Conservation (phyloP, 64 coral and sea anemone species). For the Montipora sp. region DNA sequence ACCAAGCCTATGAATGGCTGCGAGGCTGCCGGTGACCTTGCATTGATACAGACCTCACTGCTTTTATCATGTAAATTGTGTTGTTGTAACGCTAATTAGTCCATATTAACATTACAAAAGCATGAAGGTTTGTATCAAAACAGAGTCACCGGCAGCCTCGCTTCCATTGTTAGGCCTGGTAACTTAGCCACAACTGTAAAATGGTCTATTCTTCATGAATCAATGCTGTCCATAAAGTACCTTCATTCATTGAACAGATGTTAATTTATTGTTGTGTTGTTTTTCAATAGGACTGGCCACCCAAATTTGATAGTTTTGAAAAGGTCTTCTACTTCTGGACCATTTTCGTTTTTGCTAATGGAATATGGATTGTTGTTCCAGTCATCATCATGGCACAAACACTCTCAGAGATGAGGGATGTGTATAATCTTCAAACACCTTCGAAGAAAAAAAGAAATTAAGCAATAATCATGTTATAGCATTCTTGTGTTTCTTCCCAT, state of each 20-base stretch:
- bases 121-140: too few species aligned
- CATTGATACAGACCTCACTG: too few species aligned
- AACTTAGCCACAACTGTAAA: too few species aligned
- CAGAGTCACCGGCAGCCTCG: too few species aligned
- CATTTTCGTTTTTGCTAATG: constrained; percentile 84
- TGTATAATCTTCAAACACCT: constrained; percentile 11
- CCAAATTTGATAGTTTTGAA: constrained; percentile 76
- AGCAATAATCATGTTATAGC: background rate
- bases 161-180: too few species aligned
- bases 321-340: constrained; percentile 97
- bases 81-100: too few species aligned
- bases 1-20: too few species aligned
- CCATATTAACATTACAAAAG: too few species aligned
- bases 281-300: constrained; percentile 76
- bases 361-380: constrained; percentile 78
- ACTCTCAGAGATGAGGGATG: constrained; percentile 57
- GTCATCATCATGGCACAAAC: constrained; percentile 62
- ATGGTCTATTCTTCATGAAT: background rate
- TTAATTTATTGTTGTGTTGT: background rate
- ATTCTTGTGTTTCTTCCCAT: too few species aligned
- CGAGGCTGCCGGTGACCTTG: too few species aligned
- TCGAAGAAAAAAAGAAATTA: constrained; percentile 29
- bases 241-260: background rate
- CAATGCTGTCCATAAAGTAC: background rate
- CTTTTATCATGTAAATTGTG: too few species aligned